Conservation (phyloP, 1,140 invertebrate genomes). For the Drosophila ananassae region DNA sequence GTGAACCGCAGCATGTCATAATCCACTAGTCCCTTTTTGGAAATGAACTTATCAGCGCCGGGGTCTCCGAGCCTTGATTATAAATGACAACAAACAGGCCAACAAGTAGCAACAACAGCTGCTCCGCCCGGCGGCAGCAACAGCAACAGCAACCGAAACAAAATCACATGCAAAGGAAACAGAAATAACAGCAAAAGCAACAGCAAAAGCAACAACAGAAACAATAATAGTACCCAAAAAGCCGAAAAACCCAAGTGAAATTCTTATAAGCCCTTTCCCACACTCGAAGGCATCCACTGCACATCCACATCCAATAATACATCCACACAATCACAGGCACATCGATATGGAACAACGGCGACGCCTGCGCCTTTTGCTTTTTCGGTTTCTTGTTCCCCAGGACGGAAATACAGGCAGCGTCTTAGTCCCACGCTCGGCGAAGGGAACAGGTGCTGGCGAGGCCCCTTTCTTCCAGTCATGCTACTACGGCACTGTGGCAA, state of each 20-base stretch:
- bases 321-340: constrained; percentile 3
- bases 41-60: constrained; percentile 77
- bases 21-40: constrained; percentile 64
- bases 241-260: constrained; percentile 78
- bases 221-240: constrained; percentile 62
- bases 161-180: constrained; percentile 75
- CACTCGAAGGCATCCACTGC: constrained; percentile 48
- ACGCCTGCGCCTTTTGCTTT: constrained; percentile 63
- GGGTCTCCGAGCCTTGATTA: constrained; percentile 72
- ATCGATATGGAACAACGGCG: constrained; percentile 41
- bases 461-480: constrained; percentile 36
- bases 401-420: constrained; percentile 75
- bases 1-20: constrained; percentile 78
- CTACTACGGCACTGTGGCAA: constrained; percentile 56
- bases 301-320: too few species aligned
- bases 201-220: constrained; percentile 39
- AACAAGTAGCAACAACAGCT: constrained; percentile 79
- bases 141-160: constrained; percentile 17
- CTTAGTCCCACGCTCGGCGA: constrained; percentile 56
- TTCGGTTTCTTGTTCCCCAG: constrained; percentile 45
- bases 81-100: constrained; percentile 80
- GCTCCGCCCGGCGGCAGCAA: constrained; percentile 33
- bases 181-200: constrained; percentile 56
- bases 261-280: constrained; percentile 83
- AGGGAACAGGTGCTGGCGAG: constrained; percentile 61